These are phyloP conservation scores for Actinemys pallida DNA, from an alignment of 2,113 vertebrate species.

Conservation along the genomic window DNA sequence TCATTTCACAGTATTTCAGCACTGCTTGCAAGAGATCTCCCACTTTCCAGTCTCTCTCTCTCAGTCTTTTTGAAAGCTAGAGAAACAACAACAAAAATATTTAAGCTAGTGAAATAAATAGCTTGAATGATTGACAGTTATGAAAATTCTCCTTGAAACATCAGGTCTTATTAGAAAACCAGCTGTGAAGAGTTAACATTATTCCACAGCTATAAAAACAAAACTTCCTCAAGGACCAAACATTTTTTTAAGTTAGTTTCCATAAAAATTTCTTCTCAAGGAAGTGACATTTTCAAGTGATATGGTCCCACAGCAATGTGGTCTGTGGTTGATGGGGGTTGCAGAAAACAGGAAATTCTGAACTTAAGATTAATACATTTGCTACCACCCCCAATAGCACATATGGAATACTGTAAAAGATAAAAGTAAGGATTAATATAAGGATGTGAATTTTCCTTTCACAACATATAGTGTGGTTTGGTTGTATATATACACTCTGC, in stretches of 20 bases:
- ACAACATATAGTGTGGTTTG: conserved; percentile 71
- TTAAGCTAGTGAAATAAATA: conserved; percentile 24
- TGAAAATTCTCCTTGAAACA: conserved; percentile 37
- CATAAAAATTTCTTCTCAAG: conserved; percentile 47
- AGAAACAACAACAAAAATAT: conserved; percentile 11
- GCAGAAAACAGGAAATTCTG: conserved; percentile 74
- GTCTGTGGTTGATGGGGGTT: conserved; percentile 57
- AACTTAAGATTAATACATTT: conserved; percentile 68
- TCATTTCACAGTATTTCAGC: conserved; percentile 88
- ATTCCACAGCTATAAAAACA: conserved; percentile 67
- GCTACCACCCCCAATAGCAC: conserved; percentile 67
- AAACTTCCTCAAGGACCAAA: conserved; percentile 50
- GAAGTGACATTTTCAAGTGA: conserved; percentile 50
- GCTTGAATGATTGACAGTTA: conserved; percentile 32
- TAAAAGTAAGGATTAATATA: conserved; percentile 74
- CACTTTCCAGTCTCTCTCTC: conserved; percentile 88
- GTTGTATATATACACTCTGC: conserved; percentile 48
- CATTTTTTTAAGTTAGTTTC: conserved; percentile 30
- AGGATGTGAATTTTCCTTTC: conserved; percentile 78
- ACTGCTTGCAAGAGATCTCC: conserved; percentile 92
- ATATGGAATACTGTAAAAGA: conserved; percentile 66
- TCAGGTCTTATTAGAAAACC: conserved; percentile 34
- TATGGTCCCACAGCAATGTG: conserved; percentile 63
- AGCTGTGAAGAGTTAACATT: conserved; percentile 39
- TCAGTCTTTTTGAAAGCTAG: conserved; percentile 88